Percentiles rank a stretch among this genome's conserved stretches.
Conservation (phyloP, 2,113 vertebrate genomes). For the Syngnathus typhle region DNA sequence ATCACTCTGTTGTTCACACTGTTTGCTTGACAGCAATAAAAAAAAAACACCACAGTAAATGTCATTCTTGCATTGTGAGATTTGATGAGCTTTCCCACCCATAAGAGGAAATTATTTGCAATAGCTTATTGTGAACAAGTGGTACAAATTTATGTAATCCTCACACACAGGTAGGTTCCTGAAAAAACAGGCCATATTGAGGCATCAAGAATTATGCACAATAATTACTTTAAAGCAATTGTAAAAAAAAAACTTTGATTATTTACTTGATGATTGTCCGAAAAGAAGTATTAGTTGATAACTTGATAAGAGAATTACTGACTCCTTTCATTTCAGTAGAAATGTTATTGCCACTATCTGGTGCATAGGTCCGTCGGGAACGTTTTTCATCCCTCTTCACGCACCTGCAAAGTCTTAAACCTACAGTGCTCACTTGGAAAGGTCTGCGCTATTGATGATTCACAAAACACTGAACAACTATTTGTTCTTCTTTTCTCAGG, state of each 20-base stretch:
- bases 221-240: too few species aligned
- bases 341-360: conserved; percentile 13
- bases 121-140: too few species aligned
- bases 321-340: background rate
- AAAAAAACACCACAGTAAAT: background rate
- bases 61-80: background rate
- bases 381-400: conserved; percentile 41
- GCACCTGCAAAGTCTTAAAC: conserved; percentile 68
- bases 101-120: too few species aligned
- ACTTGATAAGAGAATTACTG: background rate
- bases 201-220: background rate
- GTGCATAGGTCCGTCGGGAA: background rate
- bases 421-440: conserved; percentile 53
- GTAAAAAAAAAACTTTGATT: too few species aligned
- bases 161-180: too few species aligned
- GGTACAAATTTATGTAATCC: too few species aligned
- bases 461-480: conserved; percentile 57
- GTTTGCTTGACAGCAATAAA: background rate
- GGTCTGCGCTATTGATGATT: conserved; percentile 18
- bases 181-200: too few species aligned
- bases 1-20: background rate
- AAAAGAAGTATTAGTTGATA: background rate
- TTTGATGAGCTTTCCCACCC: background rate
- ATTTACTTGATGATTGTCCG: too few species aligned
- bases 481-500: conserved; percentile 57